These are phyloP conservation scores for Tenebrio molitor DNA, from an alignment of 1,140 invertebrate species.

Conservation along the genomic window DNA sequence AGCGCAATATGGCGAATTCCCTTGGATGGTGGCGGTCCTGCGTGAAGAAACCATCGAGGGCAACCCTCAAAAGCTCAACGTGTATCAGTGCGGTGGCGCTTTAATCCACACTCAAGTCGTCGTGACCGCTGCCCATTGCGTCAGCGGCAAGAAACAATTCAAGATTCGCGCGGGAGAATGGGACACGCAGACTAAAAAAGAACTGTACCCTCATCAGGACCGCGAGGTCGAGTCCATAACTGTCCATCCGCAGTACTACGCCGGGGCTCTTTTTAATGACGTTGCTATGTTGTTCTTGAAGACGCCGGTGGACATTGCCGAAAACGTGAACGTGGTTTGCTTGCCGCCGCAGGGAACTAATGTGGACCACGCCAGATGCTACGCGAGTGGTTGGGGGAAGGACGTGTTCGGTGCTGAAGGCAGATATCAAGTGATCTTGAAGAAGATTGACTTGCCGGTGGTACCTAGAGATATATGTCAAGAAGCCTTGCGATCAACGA, in stretches of 20 bases:
- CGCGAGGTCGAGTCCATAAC: slow-evolving; percentile 70
- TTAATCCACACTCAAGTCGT: slow-evolving; percentile 80
- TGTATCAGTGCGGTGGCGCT: slow-evolving; percentile 83
- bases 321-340: slow-evolving; percentile 81
- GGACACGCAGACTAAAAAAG: slow-evolving; percentile 83
- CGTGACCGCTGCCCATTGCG: slow-evolving; percentile 80
- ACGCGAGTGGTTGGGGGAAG: slow-evolving; percentile 76
- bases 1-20: slow-evolving; percentile 81
- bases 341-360: slow-evolving; percentile 70
- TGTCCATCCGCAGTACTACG: slow-evolving; percentile 67
- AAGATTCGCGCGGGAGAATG: slow-evolving; percentile 82
- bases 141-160: slow-evolving; percentile 65
- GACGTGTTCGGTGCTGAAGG: slow-evolving; percentile 71
- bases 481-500: slow-evolving; percentile 69
- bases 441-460: slow-evolving; percentile 77
- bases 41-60: slow-evolving; percentile 71
- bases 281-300: slow-evolving; percentile 76
- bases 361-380: slow-evolving; percentile 67
- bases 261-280: slow-evolving; percentile 76
- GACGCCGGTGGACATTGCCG: slow-evolving; percentile 70
- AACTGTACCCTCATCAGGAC: slow-evolving; percentile 81
- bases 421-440: slow-evolving; percentile 79
- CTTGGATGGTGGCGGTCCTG: slow-evolving; percentile 87
- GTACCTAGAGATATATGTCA: slow-evolving; percentile 73
- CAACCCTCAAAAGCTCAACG: slow-evolving; percentile 70